Evolutionary conservation across 2,797 vertebrate genomes (phyloP).

Genomic region (Vespertilio murinus): DNA sequence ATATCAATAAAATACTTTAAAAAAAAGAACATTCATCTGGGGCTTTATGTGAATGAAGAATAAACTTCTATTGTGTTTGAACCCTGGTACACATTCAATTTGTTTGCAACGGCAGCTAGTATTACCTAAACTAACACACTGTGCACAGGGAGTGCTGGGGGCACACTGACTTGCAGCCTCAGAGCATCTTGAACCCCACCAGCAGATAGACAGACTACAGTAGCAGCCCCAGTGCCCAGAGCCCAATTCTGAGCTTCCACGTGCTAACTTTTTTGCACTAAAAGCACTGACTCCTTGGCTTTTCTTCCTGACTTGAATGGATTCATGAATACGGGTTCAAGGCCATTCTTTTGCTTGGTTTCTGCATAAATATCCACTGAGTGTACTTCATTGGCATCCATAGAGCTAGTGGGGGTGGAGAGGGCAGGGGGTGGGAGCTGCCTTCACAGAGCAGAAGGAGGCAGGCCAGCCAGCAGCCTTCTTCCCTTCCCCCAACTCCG

Average conservation of each 20-base stretch:
- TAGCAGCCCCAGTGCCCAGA: background rate
- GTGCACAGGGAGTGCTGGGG: background rate
- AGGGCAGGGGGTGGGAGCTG: background rate
- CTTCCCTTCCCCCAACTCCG: background rate
- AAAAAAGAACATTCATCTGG: background rate
- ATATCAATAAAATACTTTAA: no score
- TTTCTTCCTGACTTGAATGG: conserved; percentile 23
- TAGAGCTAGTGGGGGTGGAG: background rate
- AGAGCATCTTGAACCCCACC: background rate
- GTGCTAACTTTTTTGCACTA: background rate
- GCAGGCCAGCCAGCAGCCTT: background rate
- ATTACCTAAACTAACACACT: background rate
- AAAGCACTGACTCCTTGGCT: background rate
- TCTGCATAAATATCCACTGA: background rate
- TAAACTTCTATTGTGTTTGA: background rate
- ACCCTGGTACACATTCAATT: background rate
- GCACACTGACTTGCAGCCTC: background rate
- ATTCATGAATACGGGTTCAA: background rate
- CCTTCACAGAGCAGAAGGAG: background rate
- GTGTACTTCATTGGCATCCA: background rate
- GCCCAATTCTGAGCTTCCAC: background rate
- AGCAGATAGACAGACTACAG: background rate
- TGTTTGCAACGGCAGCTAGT: background rate
- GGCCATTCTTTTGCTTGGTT: background rate
- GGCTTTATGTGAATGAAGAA: background rate